A percentile compares a stretch with the other conserved stretches of the same genome.
phyloP scores from a whole-genome alignment of 2,113 vertebrate genomes.

The Esox niger region DNA sequence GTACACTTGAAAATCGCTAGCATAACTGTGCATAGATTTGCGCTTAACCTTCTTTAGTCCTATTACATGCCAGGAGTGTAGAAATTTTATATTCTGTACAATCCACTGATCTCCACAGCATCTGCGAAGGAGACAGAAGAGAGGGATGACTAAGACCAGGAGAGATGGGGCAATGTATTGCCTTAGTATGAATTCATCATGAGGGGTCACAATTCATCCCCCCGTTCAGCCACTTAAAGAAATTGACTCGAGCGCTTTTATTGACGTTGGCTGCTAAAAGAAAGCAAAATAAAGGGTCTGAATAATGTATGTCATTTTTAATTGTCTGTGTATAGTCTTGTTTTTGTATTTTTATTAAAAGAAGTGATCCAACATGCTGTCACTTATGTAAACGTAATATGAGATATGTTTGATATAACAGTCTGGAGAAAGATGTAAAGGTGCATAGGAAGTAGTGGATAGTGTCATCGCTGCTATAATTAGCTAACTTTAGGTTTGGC shows the following conservation, averaged over 20 bases:
- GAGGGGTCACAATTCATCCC: constrained; percentile 13
- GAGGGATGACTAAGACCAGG: not conserved
- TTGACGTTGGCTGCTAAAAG: constrained; percentile 18
- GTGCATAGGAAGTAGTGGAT: no score
- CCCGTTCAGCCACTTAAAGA: constrained; percentile 12
- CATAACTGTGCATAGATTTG: not conserved
- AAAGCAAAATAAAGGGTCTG: not conserved
- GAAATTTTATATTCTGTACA: not conserved
- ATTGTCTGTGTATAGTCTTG: not conserved
- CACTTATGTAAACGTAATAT: no score
- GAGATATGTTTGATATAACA: no score
- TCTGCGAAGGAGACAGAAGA: not conserved
- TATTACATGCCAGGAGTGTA: not conserved
- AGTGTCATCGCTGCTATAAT: no score
- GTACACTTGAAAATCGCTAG: not conserved
- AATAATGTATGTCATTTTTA: constrained; percentile 20
- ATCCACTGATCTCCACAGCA: not conserved
- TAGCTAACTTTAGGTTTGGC: no score
- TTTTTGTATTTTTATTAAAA: not conserved
- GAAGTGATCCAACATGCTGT: not conserved
- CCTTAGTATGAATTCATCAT: constrained; percentile 11
- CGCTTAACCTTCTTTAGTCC: not conserved
- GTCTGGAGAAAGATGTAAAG: no score
- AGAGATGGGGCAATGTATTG: not conserved
- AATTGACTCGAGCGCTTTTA: constrained; percentile 27